Evolutionary conservation across 2,888 invertebrate genomes (phyloP), one percentile per base, ranked within the genome.

Genomic region (Dasypolia templi): DNA sequence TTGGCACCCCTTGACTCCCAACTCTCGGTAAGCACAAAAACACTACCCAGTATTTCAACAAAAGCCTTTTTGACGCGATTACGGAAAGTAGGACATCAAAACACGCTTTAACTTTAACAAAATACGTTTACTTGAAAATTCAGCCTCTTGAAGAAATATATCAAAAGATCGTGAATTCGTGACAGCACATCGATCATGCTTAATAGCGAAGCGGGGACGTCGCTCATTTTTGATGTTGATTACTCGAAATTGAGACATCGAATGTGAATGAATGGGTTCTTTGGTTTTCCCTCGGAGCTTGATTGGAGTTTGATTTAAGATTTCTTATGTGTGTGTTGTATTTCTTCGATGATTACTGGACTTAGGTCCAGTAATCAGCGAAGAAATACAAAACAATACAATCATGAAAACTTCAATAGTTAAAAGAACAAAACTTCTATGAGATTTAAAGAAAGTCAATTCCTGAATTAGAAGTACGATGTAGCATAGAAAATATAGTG

Each of bases 111-210:
- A 85, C 64, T 71, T 76, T 70, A 82, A 75, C 74, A 75, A 71
- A 87, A 78, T 77, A 83, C 65, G 81, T 77, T 77, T 51, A 73
- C 58, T 69, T 86, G 62, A 75, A 79, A 83, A 74, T 86, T 68
- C 67, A 74, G 65, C 72, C 66, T 74, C 77, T 79, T 39, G 42
- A 63, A 75, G 80, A 75, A 77, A 86, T 86, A 86, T 72, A 86
- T 81, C 75, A 81, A 76, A 63, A 72, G 72, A 72, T 79, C 72
- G 53, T 49, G 78, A 74, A 69, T 69, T 75, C 70, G 53, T 55
- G 78, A 72, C 78, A 64, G 83, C 74, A 66, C 87, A 86, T 87
- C 84, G 77, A 87, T 86, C 88, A 86, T 81, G 75, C 81, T 86
- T 76, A 83, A 83, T 79, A 75, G 75, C 75, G 73, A 67, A 76